A percentile compares a stretch with the other conserved stretches of the same genome.
Evolutionary conservation across 2,113 vertebrate species (phyloP).

Genomic region (Corythaixoides concolor): DNA sequence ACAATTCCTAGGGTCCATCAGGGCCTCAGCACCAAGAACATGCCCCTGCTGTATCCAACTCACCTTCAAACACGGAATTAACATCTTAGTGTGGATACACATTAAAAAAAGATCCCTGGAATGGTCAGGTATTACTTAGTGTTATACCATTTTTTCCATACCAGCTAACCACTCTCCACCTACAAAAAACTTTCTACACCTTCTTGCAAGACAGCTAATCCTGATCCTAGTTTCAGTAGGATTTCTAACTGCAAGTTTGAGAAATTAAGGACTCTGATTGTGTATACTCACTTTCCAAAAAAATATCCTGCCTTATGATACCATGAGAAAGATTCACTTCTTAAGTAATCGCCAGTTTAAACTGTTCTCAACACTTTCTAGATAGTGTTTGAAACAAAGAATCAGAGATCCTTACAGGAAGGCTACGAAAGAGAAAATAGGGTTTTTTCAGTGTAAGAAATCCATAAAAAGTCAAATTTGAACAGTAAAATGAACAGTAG

Average conservation of each 20-base stretch:
- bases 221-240: not conserved
- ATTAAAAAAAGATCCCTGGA: not conserved
- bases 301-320: not conserved
- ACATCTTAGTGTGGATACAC: not conserved
- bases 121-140: not conserved
- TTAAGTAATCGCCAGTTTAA: not conserved
- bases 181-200: not conserved
- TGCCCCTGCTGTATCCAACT: not conserved
- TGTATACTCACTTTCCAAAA: not conserved
- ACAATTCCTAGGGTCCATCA: not conserved
- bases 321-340: not conserved
- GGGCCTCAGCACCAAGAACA: not conserved
- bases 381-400: not conserved
- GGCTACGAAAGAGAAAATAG: not conserved
- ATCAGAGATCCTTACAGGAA: not conserved
- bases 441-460: not conserved
- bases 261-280: not conserved
- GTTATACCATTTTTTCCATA: not conserved
- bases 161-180: not conserved
- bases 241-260: not conserved
- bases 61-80: not conserved
- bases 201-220: not conserved
- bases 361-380: not conserved
- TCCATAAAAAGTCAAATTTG: not conserved
- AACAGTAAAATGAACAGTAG: not conserved